Percentiles rank a stretch among this genome's conserved stretches.
These are phyloP conservation scores for Cartodere bifasciata DNA, from an alignment of 2,888 invertebrate species.

Conservation along the genomic window DNA sequence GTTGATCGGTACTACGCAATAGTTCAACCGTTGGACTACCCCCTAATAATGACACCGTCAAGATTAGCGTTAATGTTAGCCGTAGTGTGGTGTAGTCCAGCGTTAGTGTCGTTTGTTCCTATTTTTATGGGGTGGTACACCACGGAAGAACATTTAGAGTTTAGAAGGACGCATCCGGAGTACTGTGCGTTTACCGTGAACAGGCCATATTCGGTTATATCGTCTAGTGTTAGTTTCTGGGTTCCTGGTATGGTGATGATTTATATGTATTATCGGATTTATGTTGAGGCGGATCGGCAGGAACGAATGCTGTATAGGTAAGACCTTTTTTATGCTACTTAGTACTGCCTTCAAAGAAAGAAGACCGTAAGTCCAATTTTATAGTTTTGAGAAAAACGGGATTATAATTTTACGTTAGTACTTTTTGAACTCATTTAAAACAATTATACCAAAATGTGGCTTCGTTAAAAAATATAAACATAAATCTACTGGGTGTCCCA, in stretches of 20 bases:
- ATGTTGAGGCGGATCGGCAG: constrained; percentile 72
- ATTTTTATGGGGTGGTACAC: constrained; percentile 95
- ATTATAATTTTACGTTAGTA: no score
- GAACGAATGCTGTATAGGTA: constrained; percentile 75
- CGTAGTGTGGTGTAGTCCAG: constrained; percentile 86
- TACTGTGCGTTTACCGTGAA: constrained; percentile 78
- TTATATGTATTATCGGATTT: constrained; percentile 82
- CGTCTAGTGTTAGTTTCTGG: constrained; percentile 88
- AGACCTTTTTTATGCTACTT: no score
- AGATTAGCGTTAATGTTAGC: constrained; percentile 70
- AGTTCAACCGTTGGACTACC: constrained; percentile 87
- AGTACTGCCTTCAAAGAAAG: no score
- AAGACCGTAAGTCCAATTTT: no score
- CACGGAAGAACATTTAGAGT: constrained; percentile 64
- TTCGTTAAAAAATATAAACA: no score
- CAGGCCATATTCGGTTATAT: constrained; percentile 74
- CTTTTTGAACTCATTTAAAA: no score
- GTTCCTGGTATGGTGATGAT: constrained; percentile 88
- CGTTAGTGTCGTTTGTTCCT: constrained; percentile 84
- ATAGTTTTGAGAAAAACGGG: no score
- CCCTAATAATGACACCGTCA: constrained; percentile 80
- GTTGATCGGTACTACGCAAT: constrained; percentile 84
- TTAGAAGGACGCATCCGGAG: constrained; percentile 53
- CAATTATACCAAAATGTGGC: no score
- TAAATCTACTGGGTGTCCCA: no score